These are phyloP conservation scores for Sus scrofa DNA, from an alignment of 2,113 vertebrate species.

Conservation along the genomic window T2T-Sscrofa CM000822.6:15148501-15149000, in stretches of 20 bases:
- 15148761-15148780: conserved; percentile 16
- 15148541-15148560: neutral
- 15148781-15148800: neutral
- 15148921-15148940: neutral
- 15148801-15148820: neutral
- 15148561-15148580: neutral
- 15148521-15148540: neutral
- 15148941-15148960: neutral
- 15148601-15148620: neutral
- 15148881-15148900: neutral
- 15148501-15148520: neutral
- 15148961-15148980: neutral
- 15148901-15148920: neutral
- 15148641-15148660: neutral
- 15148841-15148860: neutral
- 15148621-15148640: neutral
- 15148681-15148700: neutral
- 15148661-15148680: neutral
- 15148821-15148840: neutral
- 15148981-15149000: neutral
- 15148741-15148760: neutral
- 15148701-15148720: conserved; percentile 8
- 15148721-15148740: conserved; percentile 51
- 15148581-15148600: neutral
- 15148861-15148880: conserved; percentile 6